Conservation (phyloP, 1,140 invertebrate species). For the Geopemphigus sp. region DNA sequence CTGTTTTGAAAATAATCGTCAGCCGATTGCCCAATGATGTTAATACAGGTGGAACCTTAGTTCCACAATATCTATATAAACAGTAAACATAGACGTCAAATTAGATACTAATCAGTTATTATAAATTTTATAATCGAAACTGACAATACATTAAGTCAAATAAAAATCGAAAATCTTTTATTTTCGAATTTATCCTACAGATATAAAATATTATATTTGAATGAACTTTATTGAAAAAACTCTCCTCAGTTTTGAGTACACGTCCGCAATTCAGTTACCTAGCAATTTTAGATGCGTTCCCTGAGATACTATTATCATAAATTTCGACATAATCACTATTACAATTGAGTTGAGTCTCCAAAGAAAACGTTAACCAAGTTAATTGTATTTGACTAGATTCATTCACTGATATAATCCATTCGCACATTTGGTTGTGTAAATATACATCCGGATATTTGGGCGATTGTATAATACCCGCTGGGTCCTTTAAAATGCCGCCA, state of each 20-base stretch:
- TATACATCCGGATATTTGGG: constrained; percentile 59
- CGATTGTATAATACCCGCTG: constrained; percentile 61
- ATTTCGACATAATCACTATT: constrained; percentile 72
- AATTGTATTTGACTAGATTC: constrained; percentile 69
- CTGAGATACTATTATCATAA: constrained; percentile 63
- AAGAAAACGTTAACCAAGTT: constrained; percentile 68
- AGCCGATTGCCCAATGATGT: constrained; percentile 68
- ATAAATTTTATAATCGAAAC: too few relatives aligned
- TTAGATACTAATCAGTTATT: too few relatives aligned
- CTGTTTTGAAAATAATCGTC: constrained; percentile 68
- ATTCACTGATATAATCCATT: constrained; percentile 76
- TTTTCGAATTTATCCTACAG: too few relatives aligned
- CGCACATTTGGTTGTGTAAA: constrained; percentile 66
- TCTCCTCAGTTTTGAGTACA: too few relatives aligned
- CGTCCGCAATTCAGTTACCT: background rate
- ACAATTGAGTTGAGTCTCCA: constrained; percentile 67
- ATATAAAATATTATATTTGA: too few relatives aligned
- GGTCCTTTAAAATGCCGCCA: constrained; percentile 67
- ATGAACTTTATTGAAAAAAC: too few relatives aligned
- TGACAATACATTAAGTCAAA: too few relatives aligned
- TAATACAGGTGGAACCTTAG: constrained; percentile 64
- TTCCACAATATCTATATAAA: constrained; percentile 69
- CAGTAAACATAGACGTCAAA: background rate
- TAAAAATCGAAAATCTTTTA: too few relatives aligned
- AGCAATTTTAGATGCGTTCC: constrained; percentile 50